These are phyloP conservation scores for Falco punctatus DNA, from an alignment of 2,113 vertebrate species.

Conservation along the genomic window DNA sequence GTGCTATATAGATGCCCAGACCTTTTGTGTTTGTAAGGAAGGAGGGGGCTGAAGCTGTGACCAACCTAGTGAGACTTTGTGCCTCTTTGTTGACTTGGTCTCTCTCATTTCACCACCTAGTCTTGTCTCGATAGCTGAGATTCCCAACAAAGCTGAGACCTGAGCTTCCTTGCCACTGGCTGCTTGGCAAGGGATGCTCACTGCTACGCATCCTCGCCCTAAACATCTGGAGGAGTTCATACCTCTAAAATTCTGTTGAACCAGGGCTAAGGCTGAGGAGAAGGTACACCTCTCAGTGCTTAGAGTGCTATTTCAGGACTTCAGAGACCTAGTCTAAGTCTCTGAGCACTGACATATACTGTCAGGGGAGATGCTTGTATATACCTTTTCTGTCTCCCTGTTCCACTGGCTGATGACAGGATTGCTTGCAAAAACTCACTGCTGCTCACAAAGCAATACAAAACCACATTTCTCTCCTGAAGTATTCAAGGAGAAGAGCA, in stretches of 20 bases:
- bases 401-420: neutral
- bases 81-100: rapidly evolving
- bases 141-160: neutral
- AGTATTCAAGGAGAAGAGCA: neutral
- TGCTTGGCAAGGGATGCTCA: neutral
- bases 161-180: neutral
- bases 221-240: neutral
- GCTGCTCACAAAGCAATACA: neutral
- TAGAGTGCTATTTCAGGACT: neutral
- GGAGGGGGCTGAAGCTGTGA: neutral
- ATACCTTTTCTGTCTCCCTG: neutral
- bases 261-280: neutral
- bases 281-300: neutral
- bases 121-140: neutral
- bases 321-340: neutral
- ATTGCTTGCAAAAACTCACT: neutral
- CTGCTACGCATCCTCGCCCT: neutral
- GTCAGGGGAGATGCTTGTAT: neutral
- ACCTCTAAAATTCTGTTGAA: neutral
- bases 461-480: neutral
- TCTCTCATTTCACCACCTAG: neutral
- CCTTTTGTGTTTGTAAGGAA: neutral
- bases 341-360: neutral
- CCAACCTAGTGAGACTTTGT: neutral
- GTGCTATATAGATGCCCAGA: neutral